These are phyloP conservation scores for Crocallis elinguaria DNA, from an alignment of 2,888 invertebrate genomes.

Conservation along the genomic window DNA sequence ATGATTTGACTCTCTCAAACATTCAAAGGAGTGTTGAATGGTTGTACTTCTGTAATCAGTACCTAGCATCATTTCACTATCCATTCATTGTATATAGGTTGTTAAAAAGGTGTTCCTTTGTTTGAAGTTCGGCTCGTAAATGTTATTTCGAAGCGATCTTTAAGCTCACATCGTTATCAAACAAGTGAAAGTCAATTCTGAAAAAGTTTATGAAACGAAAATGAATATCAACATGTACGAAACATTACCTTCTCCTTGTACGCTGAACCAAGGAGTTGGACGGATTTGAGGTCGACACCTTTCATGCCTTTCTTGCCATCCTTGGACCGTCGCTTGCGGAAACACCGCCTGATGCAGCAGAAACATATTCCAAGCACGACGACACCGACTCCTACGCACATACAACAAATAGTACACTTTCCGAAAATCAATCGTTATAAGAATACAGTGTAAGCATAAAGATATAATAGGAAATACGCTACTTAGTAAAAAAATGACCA, in stretches of 20 bases:
- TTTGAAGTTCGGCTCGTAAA: slow-evolving; percentile 7
- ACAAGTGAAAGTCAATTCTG: slow-evolving; percentile 3
- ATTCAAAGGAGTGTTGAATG: too few species aligned
- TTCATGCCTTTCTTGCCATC: slow-evolving; percentile 97
- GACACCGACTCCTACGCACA: slow-evolving; percentile 87
- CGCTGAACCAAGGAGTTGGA: slow-evolving; percentile 97
- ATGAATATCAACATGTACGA: slow-evolving; percentile 36
- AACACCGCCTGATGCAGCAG: slow-evolving; percentile 96
- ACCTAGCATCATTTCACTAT: too few species aligned
- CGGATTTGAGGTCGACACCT: slow-evolving; percentile 98
- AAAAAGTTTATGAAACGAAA: not conserved
- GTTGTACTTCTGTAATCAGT: too few species aligned
- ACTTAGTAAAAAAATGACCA: too few species aligned
- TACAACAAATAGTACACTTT: not conserved
- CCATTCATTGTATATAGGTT: too few species aligned
- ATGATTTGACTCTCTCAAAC: too few species aligned
- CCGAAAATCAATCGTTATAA: too few species aligned
- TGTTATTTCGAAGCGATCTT: not conserved
- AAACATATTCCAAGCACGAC: slow-evolving; percentile 94
- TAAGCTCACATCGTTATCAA: slow-evolving; percentile 8
- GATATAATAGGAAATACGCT: too few species aligned
- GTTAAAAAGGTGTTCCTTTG: too few species aligned
- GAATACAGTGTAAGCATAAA: too few species aligned
- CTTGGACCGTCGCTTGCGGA: slow-evolving; percentile 96
- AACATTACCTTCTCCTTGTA: slow-evolving; percentile 98